Evolutionary conservation across 2,888 invertebrate genomes (phyloP), one percentile per base, ranked within the genome.

Genomic region (Oithona nana): DNA sequence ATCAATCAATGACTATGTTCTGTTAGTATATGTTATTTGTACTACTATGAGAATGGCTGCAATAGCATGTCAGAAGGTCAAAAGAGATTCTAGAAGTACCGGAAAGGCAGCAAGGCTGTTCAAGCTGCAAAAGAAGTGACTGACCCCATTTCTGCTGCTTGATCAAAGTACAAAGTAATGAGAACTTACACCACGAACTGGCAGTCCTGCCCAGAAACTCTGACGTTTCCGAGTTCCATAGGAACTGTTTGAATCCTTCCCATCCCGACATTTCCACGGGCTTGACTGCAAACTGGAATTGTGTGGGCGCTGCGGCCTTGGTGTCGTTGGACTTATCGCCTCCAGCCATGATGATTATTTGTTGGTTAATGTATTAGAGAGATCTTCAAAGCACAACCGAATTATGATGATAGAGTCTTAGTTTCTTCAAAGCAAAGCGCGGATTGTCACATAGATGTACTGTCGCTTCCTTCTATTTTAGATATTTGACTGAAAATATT

Each of bases 111-210:
- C n/a, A n/a, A n/a, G n/a, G n/a, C n/a, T n/a, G n/a, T n/a, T n/a
- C n/a, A n/a, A n/a, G n/a, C n/a, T n/a, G n/a, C n/a, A n/a, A n/a
- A n/a, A n/a, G n/a, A n/a, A n/a, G n/a, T n/a, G n/a, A n/a, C n/a
- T n/a, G n/a, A n/a, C n/a, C n/a, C n/a, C n/a, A n/a, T n/a, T n/a
- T n/a, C n/a, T n/a, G n/a, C n/a, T n/a, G n/a, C n/a, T n/a, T n/a
- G n/a, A n/a, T n/a, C n/a, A n/a, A n/a, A n/a, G n/a, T n/a, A n/a
- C n/a, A n/a, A n/a, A n/a, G n/a, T n/a, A n/a, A n/a, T n/a, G n/a
- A n/a, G n/a, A 49, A 84, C 89, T 88, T 74, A 92, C 92, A 88
- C 94, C 94, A 94, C 77, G 89, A 90, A 72, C 83, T 79, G 69
- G 86, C 90, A 66, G 89, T 90, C 70, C 93, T 81, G 69, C 93